phyloP scores from a whole-genome alignment of 2,888 invertebrate species.

The Dorcus parallelipipedus region DNA sequence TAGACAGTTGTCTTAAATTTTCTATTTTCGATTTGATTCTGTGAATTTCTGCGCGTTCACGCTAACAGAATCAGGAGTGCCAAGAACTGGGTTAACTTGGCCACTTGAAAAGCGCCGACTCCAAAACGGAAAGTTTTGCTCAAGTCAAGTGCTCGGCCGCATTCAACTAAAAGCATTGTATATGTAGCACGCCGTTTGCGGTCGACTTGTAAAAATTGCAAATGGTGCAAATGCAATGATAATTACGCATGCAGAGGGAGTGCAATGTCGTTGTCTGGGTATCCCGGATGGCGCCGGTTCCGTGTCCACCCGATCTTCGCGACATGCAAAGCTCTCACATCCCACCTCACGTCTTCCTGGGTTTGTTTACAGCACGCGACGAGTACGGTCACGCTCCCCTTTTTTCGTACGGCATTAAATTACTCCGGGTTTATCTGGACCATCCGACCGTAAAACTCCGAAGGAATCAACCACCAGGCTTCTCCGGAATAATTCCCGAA shows the following conservation, averaged over 20 bases:
- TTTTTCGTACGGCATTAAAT: not conserved
- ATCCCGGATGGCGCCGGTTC: slow-evolving; percentile 31
- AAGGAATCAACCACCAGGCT: too few species aligned
- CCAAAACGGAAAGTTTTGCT: slow-evolving; percentile 6
- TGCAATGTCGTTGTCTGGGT: slow-evolving; percentile 27
- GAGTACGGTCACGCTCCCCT: not conserved
- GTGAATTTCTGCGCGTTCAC: too few species aligned
- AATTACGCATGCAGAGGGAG: slow-evolving; percentile 30
- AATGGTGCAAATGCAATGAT: slow-evolving; percentile 32
- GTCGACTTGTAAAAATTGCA: slow-evolving; percentile 27
- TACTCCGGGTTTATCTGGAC: not conserved
- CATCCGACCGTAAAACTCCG: too few species aligned
- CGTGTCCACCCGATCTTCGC: slow-evolving; percentile 19
- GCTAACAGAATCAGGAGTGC: too few species aligned
- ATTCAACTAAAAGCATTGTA: slow-evolving; percentile 18
- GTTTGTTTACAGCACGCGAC: slow-evolving; percentile 11
- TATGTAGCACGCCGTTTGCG: slow-evolving; percentile 15
- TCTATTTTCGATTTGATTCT: too few species aligned
- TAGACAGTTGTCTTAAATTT: too few species aligned
- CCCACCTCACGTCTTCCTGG: slow-evolving; percentile 7
- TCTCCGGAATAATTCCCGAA: too few species aligned
- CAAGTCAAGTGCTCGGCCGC: slow-evolving; percentile 16
- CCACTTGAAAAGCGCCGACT: slow-evolving; percentile 12
- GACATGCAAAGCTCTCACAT: not conserved
- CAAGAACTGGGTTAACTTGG: not conserved